Conservation (phyloP, 23 tunicate species). For the Phallusia fumigata region DNA sequence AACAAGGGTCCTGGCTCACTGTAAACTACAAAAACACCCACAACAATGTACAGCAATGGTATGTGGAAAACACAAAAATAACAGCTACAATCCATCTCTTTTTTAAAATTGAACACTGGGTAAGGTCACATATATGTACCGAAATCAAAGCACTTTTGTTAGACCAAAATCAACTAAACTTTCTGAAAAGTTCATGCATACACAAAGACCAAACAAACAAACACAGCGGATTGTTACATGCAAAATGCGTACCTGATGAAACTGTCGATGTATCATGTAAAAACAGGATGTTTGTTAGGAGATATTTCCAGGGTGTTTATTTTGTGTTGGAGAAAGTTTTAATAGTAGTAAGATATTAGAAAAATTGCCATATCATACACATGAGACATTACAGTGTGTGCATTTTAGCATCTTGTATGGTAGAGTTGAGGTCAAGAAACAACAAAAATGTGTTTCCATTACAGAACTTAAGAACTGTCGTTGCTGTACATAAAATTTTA, state of each 20-base stretch:
- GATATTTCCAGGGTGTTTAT: neutral
- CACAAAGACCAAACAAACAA: neutral
- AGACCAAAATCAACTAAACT: neutral
- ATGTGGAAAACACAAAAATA: neutral
- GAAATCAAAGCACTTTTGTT: neutral
- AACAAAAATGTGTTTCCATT: too few relatives aligned
- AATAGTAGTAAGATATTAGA: too few relatives aligned
- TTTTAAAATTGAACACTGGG: neutral
- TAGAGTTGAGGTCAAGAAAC: too few relatives aligned
- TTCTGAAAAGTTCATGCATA: neutral
- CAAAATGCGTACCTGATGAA: conserved; percentile 11
- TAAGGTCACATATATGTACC: neutral
- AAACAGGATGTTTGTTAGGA: neutral
- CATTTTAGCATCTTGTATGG: too few relatives aligned
- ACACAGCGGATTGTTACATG: neutral
- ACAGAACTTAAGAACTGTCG: too few relatives aligned
- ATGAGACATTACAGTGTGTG: too few relatives aligned
- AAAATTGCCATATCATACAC: too few relatives aligned
- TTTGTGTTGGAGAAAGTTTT: too few relatives aligned
- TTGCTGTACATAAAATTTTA: too few relatives aligned
- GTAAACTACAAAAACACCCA: neutral
- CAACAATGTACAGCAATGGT: neutral
- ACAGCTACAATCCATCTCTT: too few relatives aligned
- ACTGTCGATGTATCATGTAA: neutral
- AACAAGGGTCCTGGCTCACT: too few relatives aligned